These are phyloP conservation scores for Xanthia icteritia DNA, from an alignment of 2,888 invertebrate genomes.

Conservation along the genomic window DNA sequence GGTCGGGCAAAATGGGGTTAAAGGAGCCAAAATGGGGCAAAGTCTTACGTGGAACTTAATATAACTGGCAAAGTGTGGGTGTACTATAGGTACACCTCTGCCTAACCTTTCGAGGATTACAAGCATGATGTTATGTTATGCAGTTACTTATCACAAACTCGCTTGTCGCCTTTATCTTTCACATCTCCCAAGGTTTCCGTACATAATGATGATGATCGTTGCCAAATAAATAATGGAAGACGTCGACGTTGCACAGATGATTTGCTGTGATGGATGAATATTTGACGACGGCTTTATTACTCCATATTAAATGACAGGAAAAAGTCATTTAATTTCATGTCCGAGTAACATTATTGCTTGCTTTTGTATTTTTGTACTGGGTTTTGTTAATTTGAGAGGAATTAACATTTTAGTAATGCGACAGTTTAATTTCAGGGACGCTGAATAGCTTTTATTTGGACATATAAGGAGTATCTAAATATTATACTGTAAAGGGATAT, in stretches of 20 bases:
- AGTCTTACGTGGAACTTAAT: background rate
- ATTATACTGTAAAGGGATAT: background rate
- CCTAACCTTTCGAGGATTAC: too few species aligned
- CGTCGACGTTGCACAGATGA: slow-evolving; percentile 71
- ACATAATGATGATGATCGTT: slow-evolving; percentile 82
- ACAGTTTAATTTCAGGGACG: background rate
- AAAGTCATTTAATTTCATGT: slow-evolving; percentile 55
- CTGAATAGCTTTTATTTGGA: too few species aligned
- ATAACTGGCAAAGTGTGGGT: too few species aligned
- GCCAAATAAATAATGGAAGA: slow-evolving; percentile 85
- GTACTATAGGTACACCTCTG: background rate
- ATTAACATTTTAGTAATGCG: background rate
- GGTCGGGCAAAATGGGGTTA: background rate
- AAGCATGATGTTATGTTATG: too few species aligned
- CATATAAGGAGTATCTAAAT: too few species aligned
- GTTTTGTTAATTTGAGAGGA: slow-evolving; percentile 25
- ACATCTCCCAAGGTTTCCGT: slow-evolving; percentile 66
- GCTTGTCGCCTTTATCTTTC: slow-evolving; percentile 55
- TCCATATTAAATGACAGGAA: slow-evolving; percentile 60
- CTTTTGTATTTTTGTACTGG: slow-evolving; percentile 6
- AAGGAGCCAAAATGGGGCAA: background rate
- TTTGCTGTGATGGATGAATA: slow-evolving; percentile 84
- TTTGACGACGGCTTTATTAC: slow-evolving; percentile 67
- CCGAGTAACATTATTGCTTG: slow-evolving; percentile 35
- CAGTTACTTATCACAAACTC: slow-evolving; percentile 3